Conservation (phyloP, 2,888 invertebrate genomes). For the Cephus pygmeus region DNA sequence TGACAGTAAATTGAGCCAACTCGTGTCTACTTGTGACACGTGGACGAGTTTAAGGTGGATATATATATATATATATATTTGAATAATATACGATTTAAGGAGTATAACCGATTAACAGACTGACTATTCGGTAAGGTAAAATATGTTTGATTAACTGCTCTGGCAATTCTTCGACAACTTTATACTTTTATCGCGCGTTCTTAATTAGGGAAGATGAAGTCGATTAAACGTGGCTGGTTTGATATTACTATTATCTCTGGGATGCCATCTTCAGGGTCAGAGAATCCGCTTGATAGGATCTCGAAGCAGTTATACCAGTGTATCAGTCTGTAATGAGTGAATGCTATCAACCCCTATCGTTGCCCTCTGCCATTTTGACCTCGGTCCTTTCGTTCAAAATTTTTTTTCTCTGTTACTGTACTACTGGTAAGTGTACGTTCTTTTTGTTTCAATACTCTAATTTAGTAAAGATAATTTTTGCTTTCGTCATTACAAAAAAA, state of each 20-base stretch:
- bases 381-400: too few species aligned
- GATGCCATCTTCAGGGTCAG: background rate
- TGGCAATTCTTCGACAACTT: background rate
- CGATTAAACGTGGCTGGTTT: conserved; percentile 7
- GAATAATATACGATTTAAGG: background rate
- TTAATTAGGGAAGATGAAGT: conserved; percentile 21
- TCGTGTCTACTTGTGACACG: background rate
- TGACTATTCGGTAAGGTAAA: background rate
- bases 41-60: background rate
- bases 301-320: too few species aligned
- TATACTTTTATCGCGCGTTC: conserved; percentile 7
- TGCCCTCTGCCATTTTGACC: too few species aligned
- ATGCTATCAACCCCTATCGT: too few species aligned
- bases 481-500: too few species aligned
- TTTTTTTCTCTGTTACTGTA: too few species aligned
- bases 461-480: too few species aligned
- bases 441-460: too few species aligned
- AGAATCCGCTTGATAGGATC: too few species aligned
- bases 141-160: background rate
- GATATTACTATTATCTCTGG: background rate
- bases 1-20: background rate
- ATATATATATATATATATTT: background rate
- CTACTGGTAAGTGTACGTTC: too few species aligned
- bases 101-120: background rate
- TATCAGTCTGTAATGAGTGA: too few species aligned